Evolutionary conservation across 1,140 invertebrate species (phyloP).

Genomic region (Drosophila ercepeae): DNA sequence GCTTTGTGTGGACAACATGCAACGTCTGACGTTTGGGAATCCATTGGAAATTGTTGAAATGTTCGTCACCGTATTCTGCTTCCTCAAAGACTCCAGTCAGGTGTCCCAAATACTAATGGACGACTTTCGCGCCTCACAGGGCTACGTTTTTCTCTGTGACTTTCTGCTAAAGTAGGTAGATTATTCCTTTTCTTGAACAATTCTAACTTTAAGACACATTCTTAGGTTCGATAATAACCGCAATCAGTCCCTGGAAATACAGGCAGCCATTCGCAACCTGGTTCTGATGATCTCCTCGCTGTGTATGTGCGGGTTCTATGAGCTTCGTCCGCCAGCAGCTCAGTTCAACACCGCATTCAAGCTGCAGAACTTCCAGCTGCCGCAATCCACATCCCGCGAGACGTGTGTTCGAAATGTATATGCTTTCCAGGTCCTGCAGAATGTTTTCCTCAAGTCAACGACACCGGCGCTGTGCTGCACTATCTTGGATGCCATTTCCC

Average conservation of each 20-base stretch:
- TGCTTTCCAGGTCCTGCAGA: constrained; percentile 97
- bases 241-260: constrained; percentile 89
- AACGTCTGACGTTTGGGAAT: constrained; percentile 94
- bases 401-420: constrained; percentile 96
- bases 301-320: constrained; percentile 96
- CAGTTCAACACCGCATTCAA: constrained; percentile 95
- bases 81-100: constrained; percentile 99
- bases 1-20: constrained; percentile 98
- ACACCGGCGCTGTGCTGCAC: constrained; percentile 93
- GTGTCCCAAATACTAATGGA: constrained; percentile 97
- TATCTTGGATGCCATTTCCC: constrained; percentile 97
- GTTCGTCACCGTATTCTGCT: constrained; percentile 99
- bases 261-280: constrained; percentile 95
- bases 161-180: constrained; percentile 94
- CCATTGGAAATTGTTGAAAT: constrained; percentile 99
- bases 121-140: constrained; percentile 97
- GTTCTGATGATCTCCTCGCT: constrained; percentile 96
- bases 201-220: neutral
- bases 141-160: constrained; percentile 97
- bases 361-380: constrained; percentile 95
- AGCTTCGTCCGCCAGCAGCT: constrained; percentile 92
- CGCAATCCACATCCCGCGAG: constrained; percentile 95
- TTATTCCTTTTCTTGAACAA: neutral
- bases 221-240: constrained; percentile 90
- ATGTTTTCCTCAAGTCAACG: constrained; percentile 95